phyloP scores from a whole-genome alignment of 2,797 vertebrate genomes.

The Hoplostethus mediterraneus region DNA sequence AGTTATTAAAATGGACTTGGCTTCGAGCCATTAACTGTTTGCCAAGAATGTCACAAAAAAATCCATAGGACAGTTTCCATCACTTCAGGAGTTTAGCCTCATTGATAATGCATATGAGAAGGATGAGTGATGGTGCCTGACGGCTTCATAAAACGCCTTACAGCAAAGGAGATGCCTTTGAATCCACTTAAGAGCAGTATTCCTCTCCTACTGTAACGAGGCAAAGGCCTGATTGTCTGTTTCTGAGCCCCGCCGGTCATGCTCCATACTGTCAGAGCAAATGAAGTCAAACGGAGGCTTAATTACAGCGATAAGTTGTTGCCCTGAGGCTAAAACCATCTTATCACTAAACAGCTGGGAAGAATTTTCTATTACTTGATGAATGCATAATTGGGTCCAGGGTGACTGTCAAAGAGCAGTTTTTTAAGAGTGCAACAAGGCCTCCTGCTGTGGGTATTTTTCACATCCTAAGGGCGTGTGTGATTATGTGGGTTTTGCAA shows the following conservation, averaged over 20 bases:
- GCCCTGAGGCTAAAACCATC: constrained; percentile 79
- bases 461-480: constrained; percentile 46
- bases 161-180: constrained; percentile 38
- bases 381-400: constrained; percentile 78
- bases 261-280: constrained; percentile 73
- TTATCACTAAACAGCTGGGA: constrained; percentile 77
- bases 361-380: constrained; percentile 76
- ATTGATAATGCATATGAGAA: constrained; percentile 72
- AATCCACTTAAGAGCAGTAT: constrained; percentile 51
- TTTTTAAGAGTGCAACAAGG: constrained; percentile 53
- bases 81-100: constrained; percentile 63
- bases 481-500: constrained; percentile 51
- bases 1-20: constrained; percentile 73
- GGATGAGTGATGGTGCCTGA: constrained; percentile 62
- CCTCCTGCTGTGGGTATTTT: constrained; percentile 45
- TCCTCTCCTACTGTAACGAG: constrained; percentile 35
- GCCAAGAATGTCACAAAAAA: constrained; percentile 61
- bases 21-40: constrained; percentile 59
- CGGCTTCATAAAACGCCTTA: constrained; percentile 52
- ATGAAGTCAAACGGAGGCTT: constrained; percentile 81
- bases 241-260: constrained; percentile 59
- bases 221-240: constrained; percentile 52
- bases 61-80: constrained; percentile 71
- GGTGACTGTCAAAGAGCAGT: constrained; percentile 68
- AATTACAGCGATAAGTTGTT: constrained; percentile 84